Percentiles rank a stretch among this genome's conserved stretches.
These are phyloP conservation scores for Nannobrachium achirus DNA, from an alignment of 2,113 vertebrate species.

Conservation along the genomic window DNA sequence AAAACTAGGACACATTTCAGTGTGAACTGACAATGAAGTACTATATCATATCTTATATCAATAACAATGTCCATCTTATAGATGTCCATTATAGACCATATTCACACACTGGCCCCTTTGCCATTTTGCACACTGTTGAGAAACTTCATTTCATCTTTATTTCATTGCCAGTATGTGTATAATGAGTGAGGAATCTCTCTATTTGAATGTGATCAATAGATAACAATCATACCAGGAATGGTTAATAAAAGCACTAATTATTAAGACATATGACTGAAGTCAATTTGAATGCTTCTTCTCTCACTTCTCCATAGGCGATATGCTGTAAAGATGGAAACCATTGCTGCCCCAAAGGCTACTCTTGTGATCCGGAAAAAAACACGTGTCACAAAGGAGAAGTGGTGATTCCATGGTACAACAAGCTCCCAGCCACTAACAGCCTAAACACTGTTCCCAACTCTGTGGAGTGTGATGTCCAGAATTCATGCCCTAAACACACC, in stretches of 20 bases:
- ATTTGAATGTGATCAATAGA: too few species aligned
- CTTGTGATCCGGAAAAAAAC: slow-evolving; percentile 33
- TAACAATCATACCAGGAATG: too few species aligned
- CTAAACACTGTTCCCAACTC: neutral
- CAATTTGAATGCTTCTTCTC: slow-evolving; percentile 4
- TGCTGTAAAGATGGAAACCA: slow-evolving; percentile 73
- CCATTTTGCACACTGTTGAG: neutral
- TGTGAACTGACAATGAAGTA: too few species aligned
- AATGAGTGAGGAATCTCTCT: neutral
- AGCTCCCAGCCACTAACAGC: slow-evolving; percentile 44
- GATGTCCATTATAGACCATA: neutral
- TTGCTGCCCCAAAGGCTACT: slow-evolving; percentile 73
- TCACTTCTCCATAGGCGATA: slow-evolving; percentile 67
- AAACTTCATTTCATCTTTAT: neutral
- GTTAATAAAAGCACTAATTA: too few species aligned
- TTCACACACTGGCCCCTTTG: neutral
- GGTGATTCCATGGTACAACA: slow-evolving; percentile 78
- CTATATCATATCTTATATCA: too few species aligned
- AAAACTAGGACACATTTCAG: too few species aligned
- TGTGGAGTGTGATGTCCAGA: slow-evolving; percentile 34
- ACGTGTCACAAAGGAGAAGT: slow-evolving; percentile 57
- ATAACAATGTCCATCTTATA: too few species aligned
- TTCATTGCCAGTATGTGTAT: neutral
- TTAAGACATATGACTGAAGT: too few species aligned
- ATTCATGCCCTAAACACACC: slow-evolving; percentile 47